These are phyloP conservation scores for Zapornia atra DNA, from an alignment of 2,113 vertebrate genomes.

Conservation along the genomic window DNA sequence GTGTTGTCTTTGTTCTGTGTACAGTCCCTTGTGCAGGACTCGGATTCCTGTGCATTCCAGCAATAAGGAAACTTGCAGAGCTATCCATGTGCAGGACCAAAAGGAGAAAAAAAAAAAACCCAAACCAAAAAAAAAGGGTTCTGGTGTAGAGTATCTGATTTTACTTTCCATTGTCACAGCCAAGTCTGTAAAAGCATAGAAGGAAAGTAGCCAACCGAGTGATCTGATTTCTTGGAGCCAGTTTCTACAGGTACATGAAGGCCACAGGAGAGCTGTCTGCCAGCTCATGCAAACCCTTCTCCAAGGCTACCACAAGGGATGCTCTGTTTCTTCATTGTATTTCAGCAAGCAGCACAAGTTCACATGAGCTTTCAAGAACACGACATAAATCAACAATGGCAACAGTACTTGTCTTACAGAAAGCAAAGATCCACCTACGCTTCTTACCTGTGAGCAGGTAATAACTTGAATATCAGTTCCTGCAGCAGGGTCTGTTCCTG, in stretches of 20 bases:
- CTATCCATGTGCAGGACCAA: background rate
- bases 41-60: background rate
- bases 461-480: background rate
- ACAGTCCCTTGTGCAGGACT: background rate
- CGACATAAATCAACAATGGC: background rate
- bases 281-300: background rate
- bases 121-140: background rate
- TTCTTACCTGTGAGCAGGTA: background rate
- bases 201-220: background rate
- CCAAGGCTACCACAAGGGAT: background rate
- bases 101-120: background rate
- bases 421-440: background rate
- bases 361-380: background rate
- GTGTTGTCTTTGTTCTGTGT: background rate
- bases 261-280: background rate
- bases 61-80: background rate
- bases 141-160: background rate
- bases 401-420: background rate
- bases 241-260: background rate
- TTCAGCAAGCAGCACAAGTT: background rate
- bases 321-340: background rate
- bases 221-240: slow-evolving; percentile 12
- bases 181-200: slow-evolving; percentile 13
- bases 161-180: background rate
- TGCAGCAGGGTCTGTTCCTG: background rate